Evolutionary conservation across 2,888 invertebrate species (phyloP), one percentile per base, ranked within the genome.

Genomic region (Pandemis cinnamomeana): DNA sequence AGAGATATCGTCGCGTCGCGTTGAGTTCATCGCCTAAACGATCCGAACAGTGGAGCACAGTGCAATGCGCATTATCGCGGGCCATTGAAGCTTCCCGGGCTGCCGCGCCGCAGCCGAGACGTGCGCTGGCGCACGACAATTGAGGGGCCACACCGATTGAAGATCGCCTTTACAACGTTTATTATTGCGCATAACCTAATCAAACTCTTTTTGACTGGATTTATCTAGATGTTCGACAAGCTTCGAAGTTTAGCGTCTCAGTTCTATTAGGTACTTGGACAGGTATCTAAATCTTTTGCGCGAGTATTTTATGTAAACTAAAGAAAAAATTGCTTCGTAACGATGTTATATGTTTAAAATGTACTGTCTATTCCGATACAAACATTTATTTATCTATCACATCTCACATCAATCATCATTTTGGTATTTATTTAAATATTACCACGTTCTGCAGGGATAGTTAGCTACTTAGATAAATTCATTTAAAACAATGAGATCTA

Each of bases 21-120:
- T 84, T 90, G 89, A 90, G 88, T 87, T 91, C 89, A 90, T 90
- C 90, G 88, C 87, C 83, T 84, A 87, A 90, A 87, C 86, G 83
- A 85, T 83, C 79, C 80, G 79, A 77, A 72, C 75, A 58, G 73
- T 67, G 64, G 42, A 61, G 67, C 76, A 70, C 63, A 60, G 51
- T 66, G 79, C 78, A 78, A 76, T 81, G 79, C 80, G 79, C 76
- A 79, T 77, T 75, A 82, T 80, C 82, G 79, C 77, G 79, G 80
- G 74, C 84, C 84, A 88, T 87, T 85, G 86, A 83, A 83, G 81
- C 82, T 80, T 79, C 79, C 66, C 67, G 75, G 75, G 76, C 66
- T 58, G 58, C 64, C 51, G 78, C 78, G 82, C 78, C 76, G 78
- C 81, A 77, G 81, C 74, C 78, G 79, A 84, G 82, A 83, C 83